Evolutionary conservation across 2,113 vertebrate species (phyloP).

Genomic region (Podocnemis expansa): DNA sequence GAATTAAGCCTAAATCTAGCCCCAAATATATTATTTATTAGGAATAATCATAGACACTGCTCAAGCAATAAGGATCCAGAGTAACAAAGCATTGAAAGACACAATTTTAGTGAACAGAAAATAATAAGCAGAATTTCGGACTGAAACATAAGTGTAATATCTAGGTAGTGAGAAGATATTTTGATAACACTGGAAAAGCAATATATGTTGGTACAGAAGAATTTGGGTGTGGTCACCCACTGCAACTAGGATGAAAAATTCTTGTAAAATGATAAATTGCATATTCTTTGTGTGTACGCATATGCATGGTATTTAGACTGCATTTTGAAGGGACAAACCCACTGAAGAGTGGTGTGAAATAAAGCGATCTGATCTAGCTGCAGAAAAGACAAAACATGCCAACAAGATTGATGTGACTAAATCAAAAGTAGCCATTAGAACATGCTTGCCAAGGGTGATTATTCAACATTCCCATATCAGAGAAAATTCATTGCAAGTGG

Average conservation of each 20-base stretch:
- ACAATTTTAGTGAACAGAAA: not conserved
- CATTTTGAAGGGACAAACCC: not conserved
- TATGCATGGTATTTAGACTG: rapidly evolving
- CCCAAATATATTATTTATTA: not conserved
- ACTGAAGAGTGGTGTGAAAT: not conserved
- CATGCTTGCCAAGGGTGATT: rapidly evolving
- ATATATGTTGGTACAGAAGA: not conserved
- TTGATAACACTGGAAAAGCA: not conserved
- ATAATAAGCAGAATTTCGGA: not conserved
- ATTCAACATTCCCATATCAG: not conserved
- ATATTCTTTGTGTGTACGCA: rapidly evolving
- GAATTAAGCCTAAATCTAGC: not conserved
- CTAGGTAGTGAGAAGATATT: not conserved
- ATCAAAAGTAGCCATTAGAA: not conserved
- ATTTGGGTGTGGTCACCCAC: not conserved
- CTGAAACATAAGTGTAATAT: not conserved
- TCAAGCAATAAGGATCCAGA: not conserved
- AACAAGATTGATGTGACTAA: not conserved
- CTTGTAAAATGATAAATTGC: not conserved
- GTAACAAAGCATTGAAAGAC: not conserved
- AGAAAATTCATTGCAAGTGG: not conserved
- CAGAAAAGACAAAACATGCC: not conserved
- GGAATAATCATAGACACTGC: not conserved
- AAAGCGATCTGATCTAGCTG: not conserved
- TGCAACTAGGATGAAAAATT: not conserved